Conservation (phyloP, 2,113 vertebrate genomes). For the Neolamprologus longior region DNA sequence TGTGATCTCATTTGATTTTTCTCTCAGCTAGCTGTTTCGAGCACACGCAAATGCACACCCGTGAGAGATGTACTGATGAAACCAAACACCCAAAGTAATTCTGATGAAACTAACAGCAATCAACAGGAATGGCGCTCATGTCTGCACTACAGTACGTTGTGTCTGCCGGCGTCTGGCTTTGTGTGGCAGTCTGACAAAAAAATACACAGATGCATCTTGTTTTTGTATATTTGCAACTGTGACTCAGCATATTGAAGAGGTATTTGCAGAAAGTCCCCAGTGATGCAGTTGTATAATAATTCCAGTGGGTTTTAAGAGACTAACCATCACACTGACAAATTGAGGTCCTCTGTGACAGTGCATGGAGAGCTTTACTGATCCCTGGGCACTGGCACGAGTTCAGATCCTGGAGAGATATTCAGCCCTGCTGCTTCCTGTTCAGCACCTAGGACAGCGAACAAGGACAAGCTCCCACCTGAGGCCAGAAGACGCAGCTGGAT, state of each 20-base stretch:
- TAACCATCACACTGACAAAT: neutral
- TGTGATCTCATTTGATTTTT: neutral
- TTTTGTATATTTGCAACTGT: neutral
- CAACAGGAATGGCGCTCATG: neutral
- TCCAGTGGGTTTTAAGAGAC: neutral
- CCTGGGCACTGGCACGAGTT: neutral
- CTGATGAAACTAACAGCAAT: conserved; percentile 52
- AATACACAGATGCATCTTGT: neutral
- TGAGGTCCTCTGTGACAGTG: neutral
- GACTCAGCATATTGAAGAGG: neutral
- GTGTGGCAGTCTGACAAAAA: neutral
- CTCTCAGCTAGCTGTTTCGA: neutral
- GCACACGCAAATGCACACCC: neutral
- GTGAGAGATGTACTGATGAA: conserved; percentile 22
- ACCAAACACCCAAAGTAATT: conserved; percentile 10
- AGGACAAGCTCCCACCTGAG: neutral
- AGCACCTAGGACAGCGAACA: neutral
- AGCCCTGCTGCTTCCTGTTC: neutral
- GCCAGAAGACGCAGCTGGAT: neutral
- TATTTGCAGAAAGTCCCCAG: neutral
- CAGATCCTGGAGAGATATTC: neutral
- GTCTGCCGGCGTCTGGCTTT: neutral
- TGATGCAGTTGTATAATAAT: neutral
- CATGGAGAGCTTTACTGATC: neutral
- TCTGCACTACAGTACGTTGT: neutral